Conservation (phyloP, 2,888 invertebrate genomes). For the Blomia tropicalis region DNA sequence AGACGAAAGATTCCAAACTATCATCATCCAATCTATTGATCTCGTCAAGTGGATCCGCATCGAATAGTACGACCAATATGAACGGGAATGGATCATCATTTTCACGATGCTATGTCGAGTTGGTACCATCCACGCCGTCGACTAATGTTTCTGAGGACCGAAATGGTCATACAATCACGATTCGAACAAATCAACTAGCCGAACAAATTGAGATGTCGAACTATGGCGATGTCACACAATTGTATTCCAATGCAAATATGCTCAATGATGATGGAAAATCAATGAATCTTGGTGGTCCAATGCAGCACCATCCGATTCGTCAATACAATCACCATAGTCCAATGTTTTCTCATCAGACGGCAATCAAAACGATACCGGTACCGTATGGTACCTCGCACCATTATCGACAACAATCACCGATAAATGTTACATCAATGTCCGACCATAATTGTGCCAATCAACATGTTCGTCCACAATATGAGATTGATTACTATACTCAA, state of each 20-base stretch:
- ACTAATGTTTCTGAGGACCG: neutral
- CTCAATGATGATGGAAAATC: no score
- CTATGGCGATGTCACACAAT: neutral
- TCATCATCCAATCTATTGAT: neutral
- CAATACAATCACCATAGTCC: no score
- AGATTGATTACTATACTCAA: neutral
- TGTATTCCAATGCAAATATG: neutral
- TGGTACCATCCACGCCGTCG: neutral
- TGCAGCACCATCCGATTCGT: no score
- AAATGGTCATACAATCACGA: neutral
- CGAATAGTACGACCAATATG: neutral
- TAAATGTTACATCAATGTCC: neutral
- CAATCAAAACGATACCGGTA: no score
- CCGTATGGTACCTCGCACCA: no score
- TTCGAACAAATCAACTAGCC: slow-evolving; percentile 6
- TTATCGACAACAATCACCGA: neutral
- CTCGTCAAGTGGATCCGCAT: neutral
- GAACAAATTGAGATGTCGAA: slow-evolving; percentile 14
- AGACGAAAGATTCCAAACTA: slow-evolving; percentile 2
- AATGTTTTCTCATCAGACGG: no score
- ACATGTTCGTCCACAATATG: no score
- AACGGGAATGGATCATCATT: neutral
- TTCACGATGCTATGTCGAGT: neutral
- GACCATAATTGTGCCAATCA: neutral
- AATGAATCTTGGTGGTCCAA: no score